Conservation (phyloP, 2,113 vertebrate genomes). For the Pandion haliaetus region DNA sequence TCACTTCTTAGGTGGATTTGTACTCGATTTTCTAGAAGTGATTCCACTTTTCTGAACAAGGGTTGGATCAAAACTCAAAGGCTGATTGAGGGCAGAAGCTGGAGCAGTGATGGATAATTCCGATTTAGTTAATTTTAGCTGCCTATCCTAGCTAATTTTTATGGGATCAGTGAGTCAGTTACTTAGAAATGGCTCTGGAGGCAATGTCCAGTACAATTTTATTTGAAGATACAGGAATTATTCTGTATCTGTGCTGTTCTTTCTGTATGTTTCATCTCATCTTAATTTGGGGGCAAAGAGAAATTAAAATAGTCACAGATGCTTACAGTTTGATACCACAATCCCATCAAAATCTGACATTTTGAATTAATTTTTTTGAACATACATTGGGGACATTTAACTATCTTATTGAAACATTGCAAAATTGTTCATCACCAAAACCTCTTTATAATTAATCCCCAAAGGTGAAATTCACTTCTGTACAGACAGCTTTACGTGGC, state of each 20-base stretch:
- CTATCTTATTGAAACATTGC: background rate
- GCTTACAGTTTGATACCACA: background rate
- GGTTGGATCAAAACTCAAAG: background rate
- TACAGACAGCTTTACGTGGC: background rate
- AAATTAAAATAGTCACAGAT: background rate
- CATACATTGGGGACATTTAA: background rate
- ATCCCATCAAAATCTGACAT: background rate
- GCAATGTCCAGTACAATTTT: background rate
- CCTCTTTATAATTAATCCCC: constrained; percentile 40
- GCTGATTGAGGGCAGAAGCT: background rate
- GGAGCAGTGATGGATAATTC: background rate
- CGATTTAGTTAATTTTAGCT: background rate
- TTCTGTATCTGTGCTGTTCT: background rate
- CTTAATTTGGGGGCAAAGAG: background rate
- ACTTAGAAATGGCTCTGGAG: background rate
- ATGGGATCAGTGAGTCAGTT: background rate
- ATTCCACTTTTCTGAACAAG: background rate
- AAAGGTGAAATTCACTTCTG: constrained; percentile 18
- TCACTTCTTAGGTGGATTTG: background rate
- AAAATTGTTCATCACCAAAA: constrained; percentile 17
- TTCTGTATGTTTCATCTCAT: background rate
- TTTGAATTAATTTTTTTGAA: constrained; percentile 8
- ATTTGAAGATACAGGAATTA: background rate
- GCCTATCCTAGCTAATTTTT: background rate
- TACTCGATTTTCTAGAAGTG: background rate